Evolutionary conservation across 1,140 invertebrate genomes (phyloP), one percentile per base, ranked within the genome.

Genomic region (Hyposmocoma kahamanoa): DNA sequence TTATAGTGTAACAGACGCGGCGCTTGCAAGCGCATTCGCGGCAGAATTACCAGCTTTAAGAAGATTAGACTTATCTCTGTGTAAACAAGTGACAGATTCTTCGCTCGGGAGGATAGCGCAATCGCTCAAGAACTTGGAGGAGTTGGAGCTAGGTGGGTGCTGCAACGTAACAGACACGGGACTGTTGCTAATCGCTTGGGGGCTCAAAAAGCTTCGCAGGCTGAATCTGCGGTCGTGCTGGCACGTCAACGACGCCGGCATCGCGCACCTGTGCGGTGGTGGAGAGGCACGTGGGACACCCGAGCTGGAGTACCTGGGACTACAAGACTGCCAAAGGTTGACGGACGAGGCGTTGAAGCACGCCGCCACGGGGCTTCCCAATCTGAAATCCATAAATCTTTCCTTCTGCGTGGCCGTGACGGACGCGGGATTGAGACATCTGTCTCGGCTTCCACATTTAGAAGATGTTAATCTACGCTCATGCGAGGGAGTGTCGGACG

Each of bases 351-450:
- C 95, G 0, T 87, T 98, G 30, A 92, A 91, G 60, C 92, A 96
- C 81, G 90, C 97, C 11, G 93, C 94, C 34, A 85, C 89, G 24
- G 95, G 96, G 24, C 88, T 98, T 54, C 89, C 89, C n/a, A 90
- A 90, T 36, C 86, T 98, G 5, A 74, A 73, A 47, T 93, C 91
- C 22, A 94, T 98, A 50, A 98, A 98, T 78, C 88, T 98, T 4
- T 97, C 95, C 59, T 98, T 98, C 72, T 98, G 96, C 87, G 93
- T 96, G 0, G 95, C 94, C 54, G 92, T 98, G 20, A 97, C 95
- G 1, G 96, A 98, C 77, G 92, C 91, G 20, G 96, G 96, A 0
- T 87, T 98, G 21, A 96, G 96, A 81, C 93, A 97, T 72, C 74
- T 98, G 38, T 94, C 96, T 0, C 91, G 93, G 59, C 95, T 98